These are phyloP conservation scores for Salmo trutta DNA, from an alignment of 2,797 vertebrate species.

Conservation along the genomic window DNA sequence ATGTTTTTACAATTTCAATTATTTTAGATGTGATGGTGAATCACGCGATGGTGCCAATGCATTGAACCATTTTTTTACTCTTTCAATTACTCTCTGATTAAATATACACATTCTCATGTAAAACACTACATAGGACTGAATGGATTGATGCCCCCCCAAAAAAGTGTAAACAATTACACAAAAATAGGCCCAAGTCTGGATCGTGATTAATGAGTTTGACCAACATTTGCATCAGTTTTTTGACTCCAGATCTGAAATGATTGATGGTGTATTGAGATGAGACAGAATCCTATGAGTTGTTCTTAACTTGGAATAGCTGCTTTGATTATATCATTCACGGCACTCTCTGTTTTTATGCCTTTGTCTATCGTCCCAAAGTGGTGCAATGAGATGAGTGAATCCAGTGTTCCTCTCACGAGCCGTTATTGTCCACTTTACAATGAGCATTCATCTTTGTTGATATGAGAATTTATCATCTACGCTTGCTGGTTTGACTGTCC, in stretches of 20 bases:
- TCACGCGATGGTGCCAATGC: too few relatives aligned
- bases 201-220: constrained; percentile 56
- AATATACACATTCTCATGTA: too few relatives aligned
- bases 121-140: not conserved
- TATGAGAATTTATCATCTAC: constrained; percentile 57
- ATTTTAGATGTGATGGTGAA: too few relatives aligned
- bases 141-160: not conserved
- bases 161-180: constrained; percentile 27
- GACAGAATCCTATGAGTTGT: constrained; percentile 53
- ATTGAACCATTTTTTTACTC: too few relatives aligned
- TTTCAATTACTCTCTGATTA: too few relatives aligned
- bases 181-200: constrained; percentile 19
- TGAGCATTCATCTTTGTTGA: constrained; percentile 69
- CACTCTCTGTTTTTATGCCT: constrained; percentile 58
- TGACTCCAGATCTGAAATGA: constrained; percentile 53
- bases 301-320: constrained; percentile 49
- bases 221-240: constrained; percentile 52
- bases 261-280: constrained; percentile 67
- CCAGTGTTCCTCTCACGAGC: constrained; percentile 52
- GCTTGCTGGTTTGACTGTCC: constrained; percentile 3
- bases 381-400: constrained; percentile 69
- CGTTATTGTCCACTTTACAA: constrained; percentile 72
- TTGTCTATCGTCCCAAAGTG: constrained; percentile 65
- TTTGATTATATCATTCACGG: constrained; percentile 50
- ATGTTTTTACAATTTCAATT: too few relatives aligned